Conservation (phyloP, 1,140 invertebrate species). For the Argopecten irradians region DNA sequence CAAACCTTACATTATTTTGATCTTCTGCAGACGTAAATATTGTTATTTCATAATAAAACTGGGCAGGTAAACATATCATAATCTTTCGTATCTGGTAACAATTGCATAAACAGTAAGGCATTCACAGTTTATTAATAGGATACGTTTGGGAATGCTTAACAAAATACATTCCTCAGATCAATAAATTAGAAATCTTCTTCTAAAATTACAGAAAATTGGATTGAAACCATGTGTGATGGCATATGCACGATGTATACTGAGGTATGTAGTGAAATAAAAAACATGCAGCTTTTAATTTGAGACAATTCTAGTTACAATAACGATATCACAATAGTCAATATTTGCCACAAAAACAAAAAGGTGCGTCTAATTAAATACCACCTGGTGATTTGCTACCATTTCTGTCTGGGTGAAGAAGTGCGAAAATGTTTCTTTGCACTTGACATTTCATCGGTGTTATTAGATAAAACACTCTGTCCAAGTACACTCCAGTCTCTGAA, state of each 20-base stretch:
- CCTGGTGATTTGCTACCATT: neutral
- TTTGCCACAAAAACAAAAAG: neutral
- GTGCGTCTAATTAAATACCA: neutral
- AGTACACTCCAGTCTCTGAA: neutral
- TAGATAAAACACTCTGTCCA: neutral
- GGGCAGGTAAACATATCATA: no score
- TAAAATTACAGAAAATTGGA: neutral
- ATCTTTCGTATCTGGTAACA: no score
- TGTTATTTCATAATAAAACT: no score
- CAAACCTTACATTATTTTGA: no score
- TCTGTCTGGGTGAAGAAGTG: neutral
- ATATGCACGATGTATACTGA: neutral
- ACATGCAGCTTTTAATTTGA: neutral
- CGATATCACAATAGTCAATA: neutral
- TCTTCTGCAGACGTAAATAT: no score
- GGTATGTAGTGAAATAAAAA: neutral
- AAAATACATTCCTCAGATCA: neutral
- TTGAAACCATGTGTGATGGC: neutral
- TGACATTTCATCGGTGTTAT: neutral
- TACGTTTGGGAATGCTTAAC: neutral
- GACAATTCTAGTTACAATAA: neutral
- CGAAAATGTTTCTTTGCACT: neutral
- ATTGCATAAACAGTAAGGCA: neutral
- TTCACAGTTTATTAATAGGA: neutral
- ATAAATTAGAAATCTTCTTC: neutral